These are phyloP conservation scores for Paedocypris micromegethes DNA, from an alignment of 2,797 vertebrate species.

Conservation along the genomic window DNA sequence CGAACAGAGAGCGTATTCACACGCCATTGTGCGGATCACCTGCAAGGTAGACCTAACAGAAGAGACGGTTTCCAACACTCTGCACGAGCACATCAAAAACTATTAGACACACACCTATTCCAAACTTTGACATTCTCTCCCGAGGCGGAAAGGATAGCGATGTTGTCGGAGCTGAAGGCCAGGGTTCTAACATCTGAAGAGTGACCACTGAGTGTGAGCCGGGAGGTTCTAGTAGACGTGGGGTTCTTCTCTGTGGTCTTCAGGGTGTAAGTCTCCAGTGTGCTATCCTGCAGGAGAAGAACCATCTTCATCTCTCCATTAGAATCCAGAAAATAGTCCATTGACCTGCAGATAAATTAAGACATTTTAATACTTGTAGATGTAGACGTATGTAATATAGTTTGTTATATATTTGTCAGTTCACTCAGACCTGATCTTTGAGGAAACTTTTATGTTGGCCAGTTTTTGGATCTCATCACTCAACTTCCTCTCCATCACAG, in stretches of 20 bases:
- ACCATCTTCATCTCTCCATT: constrained; percentile 85
- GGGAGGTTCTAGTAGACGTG: constrained; percentile 67
- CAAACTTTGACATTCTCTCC: constrained; percentile 91
- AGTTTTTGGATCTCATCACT: constrained; percentile 82
- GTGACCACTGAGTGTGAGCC: constrained; percentile 83
- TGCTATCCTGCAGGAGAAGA: constrained; percentile 90
- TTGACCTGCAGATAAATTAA: constrained; percentile 68
- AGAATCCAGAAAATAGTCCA: constrained; percentile 74
- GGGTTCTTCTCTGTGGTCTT: constrained; percentile 58
- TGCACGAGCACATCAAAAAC: not conserved
- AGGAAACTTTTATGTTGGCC: constrained; percentile 79
- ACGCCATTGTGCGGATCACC: constrained; percentile 91
- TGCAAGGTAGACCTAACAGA: constrained; percentile 81
- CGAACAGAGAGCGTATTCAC: constrained; percentile 89
- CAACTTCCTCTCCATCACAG: constrained; percentile 61
- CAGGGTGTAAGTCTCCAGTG: constrained; percentile 78
- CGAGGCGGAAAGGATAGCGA: constrained; percentile 87
- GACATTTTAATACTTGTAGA: not conserved
- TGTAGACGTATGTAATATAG: no score
- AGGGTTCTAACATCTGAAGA: constrained; percentile 87
- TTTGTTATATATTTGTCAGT: not conserved
- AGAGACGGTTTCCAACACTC: not conserved
- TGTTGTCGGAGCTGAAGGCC: constrained; percentile 95
- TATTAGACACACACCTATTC: constrained; percentile 80
- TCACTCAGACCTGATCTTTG: constrained; percentile 84